Evolutionary conservation across 1,140 invertebrate genomes (phyloP).

Genomic region (Pseudomyrmex dendroicus): DNA sequence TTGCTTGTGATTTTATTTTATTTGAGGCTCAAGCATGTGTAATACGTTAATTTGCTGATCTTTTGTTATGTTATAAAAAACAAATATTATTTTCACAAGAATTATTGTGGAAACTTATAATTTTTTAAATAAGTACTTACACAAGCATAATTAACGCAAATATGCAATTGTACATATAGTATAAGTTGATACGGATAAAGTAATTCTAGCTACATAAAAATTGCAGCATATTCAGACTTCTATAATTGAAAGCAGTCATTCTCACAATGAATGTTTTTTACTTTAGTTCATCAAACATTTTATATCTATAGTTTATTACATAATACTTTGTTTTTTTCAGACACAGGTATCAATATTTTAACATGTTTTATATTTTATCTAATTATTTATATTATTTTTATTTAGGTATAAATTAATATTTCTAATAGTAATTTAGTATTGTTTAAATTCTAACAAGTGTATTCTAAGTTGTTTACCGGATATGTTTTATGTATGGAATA

Average conservation of each 20-base stretch:
- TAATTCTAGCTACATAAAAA: background rate
- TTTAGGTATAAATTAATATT: too few species aligned
- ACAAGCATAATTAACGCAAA: background rate
- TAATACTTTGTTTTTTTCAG: too few species aligned
- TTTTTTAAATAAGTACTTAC: background rate
- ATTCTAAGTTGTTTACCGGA: too few species aligned
- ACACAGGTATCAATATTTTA: too few species aligned
- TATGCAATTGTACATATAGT: background rate
- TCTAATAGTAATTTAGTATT: too few species aligned
- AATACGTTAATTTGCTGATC: background rate
- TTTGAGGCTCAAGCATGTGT: background rate
- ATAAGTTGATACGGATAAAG: background rate
- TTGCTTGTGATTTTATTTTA: constrained; percentile 57
- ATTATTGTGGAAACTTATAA: background rate
- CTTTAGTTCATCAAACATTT: background rate
- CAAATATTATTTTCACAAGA: constrained; percentile 42
- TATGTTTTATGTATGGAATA: too few species aligned
- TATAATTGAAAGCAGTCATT: too few species aligned
- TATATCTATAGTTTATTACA: background rate
- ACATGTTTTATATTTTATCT: too few species aligned
- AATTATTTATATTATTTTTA: too few species aligned
- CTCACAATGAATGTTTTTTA: background rate
- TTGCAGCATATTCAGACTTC: too few species aligned
- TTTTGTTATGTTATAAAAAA: constrained; percentile 4
- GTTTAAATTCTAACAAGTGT: too few species aligned